These are phyloP conservation scores for Palythoa caribaeorum DNA, from an alignment of 92 coral and sea anemone species.

Conservation along the genomic window DNA sequence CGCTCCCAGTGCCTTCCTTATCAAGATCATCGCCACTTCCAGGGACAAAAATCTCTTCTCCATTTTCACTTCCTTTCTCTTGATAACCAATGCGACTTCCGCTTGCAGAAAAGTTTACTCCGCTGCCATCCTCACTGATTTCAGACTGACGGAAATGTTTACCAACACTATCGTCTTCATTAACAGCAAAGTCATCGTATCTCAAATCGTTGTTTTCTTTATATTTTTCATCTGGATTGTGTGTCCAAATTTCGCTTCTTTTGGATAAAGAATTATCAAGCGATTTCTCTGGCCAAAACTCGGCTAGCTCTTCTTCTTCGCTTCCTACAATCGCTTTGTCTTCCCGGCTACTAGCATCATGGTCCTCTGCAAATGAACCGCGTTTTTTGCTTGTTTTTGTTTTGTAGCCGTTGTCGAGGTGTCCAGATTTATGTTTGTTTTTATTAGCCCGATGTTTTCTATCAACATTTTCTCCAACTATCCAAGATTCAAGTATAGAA, in stretches of 20 bases:
- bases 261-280: constrained; percentile 16
- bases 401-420: background rate
- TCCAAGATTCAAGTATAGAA: background rate
- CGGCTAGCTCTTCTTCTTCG: constrained; percentile 45
- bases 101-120: background rate
- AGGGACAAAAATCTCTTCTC: background rate
- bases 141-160: background rate
- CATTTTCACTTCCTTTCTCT: constrained; percentile 7
- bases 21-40: too few species aligned
- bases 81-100: background rate
- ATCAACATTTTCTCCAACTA: background rate
- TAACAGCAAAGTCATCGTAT: background rate
- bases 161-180: background rate
- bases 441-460: background rate
- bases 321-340: constrained; percentile 48
- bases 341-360: background rate
- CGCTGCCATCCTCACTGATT: background rate
- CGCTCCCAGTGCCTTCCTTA: background rate
- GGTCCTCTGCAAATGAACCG: background rate
- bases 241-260: constrained; percentile 20
- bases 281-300: constrained; percentile 37
- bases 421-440: background rate
- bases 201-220: background rate
- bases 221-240: background rate
- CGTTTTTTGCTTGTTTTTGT: background rate